These are phyloP conservation scores for Daktulosphaira vitifoliae DNA, from an alignment of 1,140 invertebrate species.

Conservation along the genomic window DNA sequence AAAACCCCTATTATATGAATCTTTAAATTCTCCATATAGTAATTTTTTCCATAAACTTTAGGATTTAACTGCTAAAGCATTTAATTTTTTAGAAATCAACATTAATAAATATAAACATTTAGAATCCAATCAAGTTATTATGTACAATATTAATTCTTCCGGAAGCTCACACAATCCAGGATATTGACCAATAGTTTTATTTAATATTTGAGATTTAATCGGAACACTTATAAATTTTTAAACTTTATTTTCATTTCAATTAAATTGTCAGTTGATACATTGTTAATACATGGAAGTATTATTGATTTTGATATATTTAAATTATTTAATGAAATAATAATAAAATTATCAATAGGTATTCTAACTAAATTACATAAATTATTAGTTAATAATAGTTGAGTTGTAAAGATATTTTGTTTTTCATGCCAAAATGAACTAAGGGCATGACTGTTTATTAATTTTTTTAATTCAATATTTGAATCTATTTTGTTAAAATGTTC, in stretches of 20 bases:
- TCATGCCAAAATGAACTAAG: constrained; percentile 10
- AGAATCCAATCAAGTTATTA: not conserved
- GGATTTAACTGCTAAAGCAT: not conserved
- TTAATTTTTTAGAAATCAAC: not conserved
- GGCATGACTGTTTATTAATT: not conserved
- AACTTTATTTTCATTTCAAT: not conserved
- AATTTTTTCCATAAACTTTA: not conserved
- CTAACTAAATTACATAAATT: constrained; percentile 3
- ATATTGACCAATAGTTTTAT: not conserved
- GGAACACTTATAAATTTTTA: constrained; percentile 14
- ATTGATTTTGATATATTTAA: not conserved
- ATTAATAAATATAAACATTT: not conserved
- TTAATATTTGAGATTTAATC: not conserved
- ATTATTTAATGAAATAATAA: constrained; percentile 10
- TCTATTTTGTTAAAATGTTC: not conserved
- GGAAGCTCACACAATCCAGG: not conserved
- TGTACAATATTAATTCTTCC: not conserved
- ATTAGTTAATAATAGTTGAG: constrained; percentile 6
- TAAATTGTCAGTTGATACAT: not conserved
- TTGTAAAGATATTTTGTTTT: not conserved
- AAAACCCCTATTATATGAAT: no score
- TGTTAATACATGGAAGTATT: not conserved
- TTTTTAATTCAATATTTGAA: constrained; percentile 7
- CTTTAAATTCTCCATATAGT: no score
- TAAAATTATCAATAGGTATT: not conserved